phyloP scores from a whole-genome alignment of 2,888 invertebrate species.

The Lochmaea capreae region DNA sequence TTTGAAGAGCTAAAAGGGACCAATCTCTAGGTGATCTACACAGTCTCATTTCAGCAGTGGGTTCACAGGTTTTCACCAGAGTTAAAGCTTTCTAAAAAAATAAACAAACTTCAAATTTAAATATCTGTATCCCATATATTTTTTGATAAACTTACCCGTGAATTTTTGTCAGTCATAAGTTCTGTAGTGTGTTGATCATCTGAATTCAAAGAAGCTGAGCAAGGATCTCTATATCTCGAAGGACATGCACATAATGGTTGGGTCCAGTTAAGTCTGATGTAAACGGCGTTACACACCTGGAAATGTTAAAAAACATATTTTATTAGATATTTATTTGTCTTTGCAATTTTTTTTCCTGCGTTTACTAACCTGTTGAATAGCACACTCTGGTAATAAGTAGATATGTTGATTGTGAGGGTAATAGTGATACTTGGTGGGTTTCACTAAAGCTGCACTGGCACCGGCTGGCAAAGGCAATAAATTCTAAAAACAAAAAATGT shows the following conservation, averaged over 20 bases:
- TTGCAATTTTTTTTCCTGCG: too few species aligned
- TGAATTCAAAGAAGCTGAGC: conserved; percentile 89
- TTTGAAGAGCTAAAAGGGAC: conserved; percentile 91
- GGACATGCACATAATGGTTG: conserved; percentile 94
- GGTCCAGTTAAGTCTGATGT: conserved; percentile 90
- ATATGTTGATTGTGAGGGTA: conserved; percentile 95
- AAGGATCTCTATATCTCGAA: conserved; percentile 87
- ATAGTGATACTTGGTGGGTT: conserved; percentile 93
- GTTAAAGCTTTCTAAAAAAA: conserved; percentile 78
- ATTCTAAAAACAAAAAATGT: conserved; percentile 67
- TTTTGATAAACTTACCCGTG: conserved; percentile 77
- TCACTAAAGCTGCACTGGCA: conserved; percentile 78
- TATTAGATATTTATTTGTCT: not conserved
- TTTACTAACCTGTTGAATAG: conserved; percentile 83
- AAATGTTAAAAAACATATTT: conserved; percentile 47
- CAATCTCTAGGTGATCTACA: conserved; percentile 91
- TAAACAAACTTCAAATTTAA: conserved; percentile 31
- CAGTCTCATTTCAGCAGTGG: conserved; percentile 89
- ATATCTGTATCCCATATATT: too few species aligned
- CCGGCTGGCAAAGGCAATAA: conserved; percentile 75
- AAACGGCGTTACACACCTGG: conserved; percentile 92
- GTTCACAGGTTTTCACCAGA: conserved; percentile 92
- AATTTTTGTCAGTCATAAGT: conserved; percentile 85
- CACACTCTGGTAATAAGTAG: conserved; percentile 92
- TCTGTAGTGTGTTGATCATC: conserved; percentile 94